Evolutionary conservation across 2,888 invertebrate species (phyloP), one percentile per base, ranked within the genome.

Genomic region (Ctenicera cuprea): DNA sequence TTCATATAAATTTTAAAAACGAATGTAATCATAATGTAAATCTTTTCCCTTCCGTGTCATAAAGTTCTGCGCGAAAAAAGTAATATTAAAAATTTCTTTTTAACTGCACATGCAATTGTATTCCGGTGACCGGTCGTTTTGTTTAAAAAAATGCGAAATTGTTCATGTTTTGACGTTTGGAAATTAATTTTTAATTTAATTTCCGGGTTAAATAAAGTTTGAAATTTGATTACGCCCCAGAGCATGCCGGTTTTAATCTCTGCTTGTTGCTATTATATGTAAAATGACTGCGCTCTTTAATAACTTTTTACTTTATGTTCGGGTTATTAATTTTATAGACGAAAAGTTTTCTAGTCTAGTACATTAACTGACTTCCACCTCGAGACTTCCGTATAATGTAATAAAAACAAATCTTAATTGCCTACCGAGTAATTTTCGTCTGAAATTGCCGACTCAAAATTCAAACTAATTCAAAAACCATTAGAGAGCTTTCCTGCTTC

Each of bases 331-430:
- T 68, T 68, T 68, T 57, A 54, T 68, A 59, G 61, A 50, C 61
- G 57, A 59, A 30, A 61, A 63, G 16, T 54, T 54, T 59, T 33
- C 33, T 52, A n/a, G 45, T 22, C 20, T 48, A 48, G 9, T 8
- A 7, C 41, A 14, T 3, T 48, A 48, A 18, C 48, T 7, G 18
- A 18, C 48, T 48, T 16, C 48, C 20, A 16, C 50, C 38, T 18
- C 68, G 52, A 20, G 37, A 30, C 43, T 38, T 38, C 33, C 30
- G 5, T 9, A 5, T 70, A 70, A 65, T 57, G 52, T 14, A 54
- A 71, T 71, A 71, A 64, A 71, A 71, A 45, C 64, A 71, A 71
- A 71, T 71, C 64, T 71, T 71, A 71, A 71, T 71, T 71, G 41
- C 57, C 63, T 30, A 50, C 43, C 62, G 14, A 11, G 62, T 43